Percentiles rank a stretch among this genome's conserved stretches.
Evolutionary conservation across 2,113 vertebrate genomes (phyloP).

Genomic region (Eclectus roratus): DNA sequence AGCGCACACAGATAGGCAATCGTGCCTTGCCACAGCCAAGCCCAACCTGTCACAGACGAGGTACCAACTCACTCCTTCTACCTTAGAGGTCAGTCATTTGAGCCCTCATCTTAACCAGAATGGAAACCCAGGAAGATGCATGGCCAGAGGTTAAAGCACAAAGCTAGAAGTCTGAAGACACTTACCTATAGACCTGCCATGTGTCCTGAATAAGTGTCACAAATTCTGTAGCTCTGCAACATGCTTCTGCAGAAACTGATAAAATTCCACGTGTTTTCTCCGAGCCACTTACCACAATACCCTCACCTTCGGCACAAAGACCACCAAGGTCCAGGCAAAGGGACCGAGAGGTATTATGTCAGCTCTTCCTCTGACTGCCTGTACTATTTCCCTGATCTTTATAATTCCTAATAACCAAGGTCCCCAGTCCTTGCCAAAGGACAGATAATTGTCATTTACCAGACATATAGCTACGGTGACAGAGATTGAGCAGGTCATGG

Average conservation of each 20-base stretch:
- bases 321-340: not conserved
- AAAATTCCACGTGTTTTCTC: accelerated
- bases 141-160: not conserved
- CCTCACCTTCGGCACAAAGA: not conserved
- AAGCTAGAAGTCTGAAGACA: not conserved
- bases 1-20: not conserved
- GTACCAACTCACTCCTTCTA: not conserved
- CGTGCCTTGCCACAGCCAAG: accelerated
- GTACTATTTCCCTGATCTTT: not conserved
- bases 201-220: not conserved
- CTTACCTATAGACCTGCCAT: not conserved
- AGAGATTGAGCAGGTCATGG: not conserved
- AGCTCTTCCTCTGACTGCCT: not conserved
- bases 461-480: not conserved
- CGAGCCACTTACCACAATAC: accelerated
- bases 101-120: not conserved
- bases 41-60: accelerated
- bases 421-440: not conserved
- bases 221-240: not conserved
- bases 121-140: accelerated
- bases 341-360: not conserved
- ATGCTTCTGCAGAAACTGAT: not conserved
- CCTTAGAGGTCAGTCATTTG: accelerated
- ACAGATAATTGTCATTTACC: constrained; percentile 10
- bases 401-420: constrained; percentile 14